Evolutionary conservation across 2,113 vertebrate species (phyloP).

Genomic region (Coregonus clupeaformis): DNA sequence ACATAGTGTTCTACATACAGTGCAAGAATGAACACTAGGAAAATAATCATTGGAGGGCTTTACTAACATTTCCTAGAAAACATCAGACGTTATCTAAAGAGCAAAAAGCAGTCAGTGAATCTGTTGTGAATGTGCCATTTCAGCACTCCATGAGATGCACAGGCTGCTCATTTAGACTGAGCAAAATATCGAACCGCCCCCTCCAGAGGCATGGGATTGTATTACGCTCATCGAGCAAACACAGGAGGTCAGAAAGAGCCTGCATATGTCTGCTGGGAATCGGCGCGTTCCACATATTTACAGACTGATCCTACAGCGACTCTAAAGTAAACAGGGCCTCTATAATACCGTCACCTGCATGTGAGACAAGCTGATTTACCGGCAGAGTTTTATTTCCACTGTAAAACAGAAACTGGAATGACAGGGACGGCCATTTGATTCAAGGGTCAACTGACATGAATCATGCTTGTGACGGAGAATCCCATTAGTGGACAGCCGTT

Average conservation of each 20-base stretch:
- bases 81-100: too few species aligned
- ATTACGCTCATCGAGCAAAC: too few species aligned
- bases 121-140: too few species aligned
- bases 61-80: neutral
- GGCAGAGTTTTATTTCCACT: conserved; percentile 31
- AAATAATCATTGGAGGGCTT: neutral
- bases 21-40: neutral
- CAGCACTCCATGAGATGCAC: too few species aligned
- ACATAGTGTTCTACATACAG: neutral
- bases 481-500: conserved; percentile 1
- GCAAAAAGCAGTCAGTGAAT: too few species aligned
- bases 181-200: too few species aligned
- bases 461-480: conserved; percentile 38
- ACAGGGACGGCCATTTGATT: conserved; percentile 29
- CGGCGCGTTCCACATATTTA: neutral
- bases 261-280: neutral
- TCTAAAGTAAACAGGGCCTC: neutral
- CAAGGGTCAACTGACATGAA: conserved; percentile 33
- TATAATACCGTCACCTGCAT: neutral
- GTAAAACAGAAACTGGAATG: conserved; percentile 19
- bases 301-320: neutral
- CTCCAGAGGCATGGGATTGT: too few species aligned
- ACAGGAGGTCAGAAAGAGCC: neutral
- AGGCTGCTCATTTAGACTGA: too few species aligned
- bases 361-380: conserved; percentile 37